A percentile compares a stretch with the other conserved stretches of the same genome.
phyloP scores from a whole-genome alignment of 2,113 vertebrate genomes.

The Dascyllus trimaculatus region DNA sequence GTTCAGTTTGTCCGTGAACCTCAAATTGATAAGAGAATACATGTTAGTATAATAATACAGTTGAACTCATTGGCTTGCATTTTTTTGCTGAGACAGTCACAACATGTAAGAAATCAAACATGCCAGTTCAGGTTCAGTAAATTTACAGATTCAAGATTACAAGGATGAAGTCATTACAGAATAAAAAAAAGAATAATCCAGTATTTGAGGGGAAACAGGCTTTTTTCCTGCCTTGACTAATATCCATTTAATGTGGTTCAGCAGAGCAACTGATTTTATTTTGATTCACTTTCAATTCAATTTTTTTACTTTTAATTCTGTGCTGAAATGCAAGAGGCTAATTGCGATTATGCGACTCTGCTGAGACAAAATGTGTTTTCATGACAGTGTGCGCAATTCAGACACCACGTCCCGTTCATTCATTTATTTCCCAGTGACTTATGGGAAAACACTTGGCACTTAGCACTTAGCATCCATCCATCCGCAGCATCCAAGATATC shows the following conservation, averaged over 20 bases:
- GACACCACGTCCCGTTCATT: constrained; percentile 50
- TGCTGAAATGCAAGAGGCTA: constrained; percentile 32
- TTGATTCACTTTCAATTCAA: constrained; percentile 5
- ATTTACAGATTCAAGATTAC: neutral
- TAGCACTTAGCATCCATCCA: constrained; percentile 58
- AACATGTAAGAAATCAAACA: neutral
- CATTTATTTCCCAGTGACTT: constrained; percentile 68
- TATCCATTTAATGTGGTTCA: constrained; percentile 15
- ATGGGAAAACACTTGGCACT: constrained; percentile 65
- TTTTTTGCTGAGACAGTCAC: constrained; percentile 4
- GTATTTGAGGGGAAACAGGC: neutral
- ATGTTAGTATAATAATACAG: constrained; percentile 1
- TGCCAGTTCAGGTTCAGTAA: neutral
- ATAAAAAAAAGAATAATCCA: constrained; percentile 4
- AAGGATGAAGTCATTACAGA: constrained; percentile 3
- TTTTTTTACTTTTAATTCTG: constrained; percentile 24
- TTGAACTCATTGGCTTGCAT: neutral
- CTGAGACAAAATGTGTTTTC: constrained; percentile 54
- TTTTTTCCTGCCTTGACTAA: neutral
- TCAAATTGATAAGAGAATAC: constrained; percentile 9
- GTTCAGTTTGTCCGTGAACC: constrained; percentile 14
- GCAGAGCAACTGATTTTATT: neutral
- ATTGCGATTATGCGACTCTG: constrained; percentile 36
- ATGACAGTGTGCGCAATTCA: constrained; percentile 22
- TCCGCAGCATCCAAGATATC: constrained; percentile 55